These are phyloP conservation scores for Scyliorhinus canicula DNA, from an alignment of 2,797 vertebrate species.

Conservation along the genomic window DNA sequence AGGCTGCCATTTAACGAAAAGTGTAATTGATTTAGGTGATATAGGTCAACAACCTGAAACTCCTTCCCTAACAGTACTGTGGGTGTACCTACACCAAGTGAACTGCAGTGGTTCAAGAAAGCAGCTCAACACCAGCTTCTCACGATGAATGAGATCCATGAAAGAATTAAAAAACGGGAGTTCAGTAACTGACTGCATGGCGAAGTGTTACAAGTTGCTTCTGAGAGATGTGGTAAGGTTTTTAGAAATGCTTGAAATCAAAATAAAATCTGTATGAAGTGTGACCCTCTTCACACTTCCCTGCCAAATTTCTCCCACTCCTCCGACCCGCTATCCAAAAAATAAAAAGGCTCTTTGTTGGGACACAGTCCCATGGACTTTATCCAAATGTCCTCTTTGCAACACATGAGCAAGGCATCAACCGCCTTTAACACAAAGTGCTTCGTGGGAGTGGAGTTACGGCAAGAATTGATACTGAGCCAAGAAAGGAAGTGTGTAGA, in stretches of 20 bases:
- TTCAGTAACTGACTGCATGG: not conserved
- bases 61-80: too few relatives aligned
- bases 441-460: not conserved
- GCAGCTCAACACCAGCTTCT: too few relatives aligned
- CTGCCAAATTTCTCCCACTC: not conserved
- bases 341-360: not conserved
- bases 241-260: not conserved
- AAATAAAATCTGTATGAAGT: not conserved
- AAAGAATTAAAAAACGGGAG: too few relatives aligned
- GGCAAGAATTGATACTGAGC: not conserved
- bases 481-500: not conserved
- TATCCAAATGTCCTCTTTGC: not conserved
- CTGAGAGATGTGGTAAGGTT: not conserved
- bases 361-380: not conserved
- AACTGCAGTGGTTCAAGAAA: too few relatives aligned
- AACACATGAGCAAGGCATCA: not conserved
- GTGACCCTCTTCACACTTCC: not conserved
- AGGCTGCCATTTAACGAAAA: not conserved
- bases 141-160: too few relatives aligned
- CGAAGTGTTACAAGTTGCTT: not conserved
- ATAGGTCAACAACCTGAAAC: too few relatives aligned
- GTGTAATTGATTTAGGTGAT: not conserved
- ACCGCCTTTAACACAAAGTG: not conserved
- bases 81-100: too few relatives aligned
- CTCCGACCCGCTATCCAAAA: not conserved